Base-by-base conservation (phyloP, 2,797 vertebrate genomes). In the Kryptolebias ocellatus region DNA sequence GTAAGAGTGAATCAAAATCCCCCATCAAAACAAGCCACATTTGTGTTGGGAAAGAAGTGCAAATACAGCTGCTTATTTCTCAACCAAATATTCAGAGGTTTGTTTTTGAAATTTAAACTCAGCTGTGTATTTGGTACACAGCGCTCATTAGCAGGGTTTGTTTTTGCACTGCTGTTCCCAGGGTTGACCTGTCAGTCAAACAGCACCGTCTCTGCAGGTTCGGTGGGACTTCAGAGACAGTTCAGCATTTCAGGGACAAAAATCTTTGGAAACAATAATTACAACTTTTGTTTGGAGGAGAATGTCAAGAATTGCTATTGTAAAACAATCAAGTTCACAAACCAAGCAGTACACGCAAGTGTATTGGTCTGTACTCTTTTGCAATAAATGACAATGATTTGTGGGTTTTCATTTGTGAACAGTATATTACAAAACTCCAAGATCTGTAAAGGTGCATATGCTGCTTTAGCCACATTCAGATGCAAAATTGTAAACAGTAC, bases 151-250 rank as follows among this genome's bases (percentile, higher is more conserved):
- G 31, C 29, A 1, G 17, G 49, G 51, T 64, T 80, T 66, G 53
- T 80, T 78, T 67, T 66, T 64, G 47, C 54, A 2, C 31, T 2
- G 44, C 28, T 50, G 53, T 61, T 80, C 59, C 74, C 78, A 74
- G 61, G 70, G 65, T 64, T 14, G 42, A 80, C 42, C 47, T 57
- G 74, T 72, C 74, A 64, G 29, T 67, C 67, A 70, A 55, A 47
- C 42, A 0, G 31, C 1, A 42, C 7, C 20, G 57, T 54, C 14
- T 60, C 67, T 18, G 60, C 56, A 34, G 60, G 47, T 18, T 53
- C 50, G 3, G 6, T 59, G 67, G 58, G 49, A 57, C 46, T 52
- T 27, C 16, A 12, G 1, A 64, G 62, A 66, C 31, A 46, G 46
- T 42, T 11, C 15, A 1, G 57, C 37, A 18, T 17, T 37, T 60